phyloP scores from a whole-genome alignment of 1,140 invertebrate genomes.

The Ditylenchus dipsaci region DNA sequence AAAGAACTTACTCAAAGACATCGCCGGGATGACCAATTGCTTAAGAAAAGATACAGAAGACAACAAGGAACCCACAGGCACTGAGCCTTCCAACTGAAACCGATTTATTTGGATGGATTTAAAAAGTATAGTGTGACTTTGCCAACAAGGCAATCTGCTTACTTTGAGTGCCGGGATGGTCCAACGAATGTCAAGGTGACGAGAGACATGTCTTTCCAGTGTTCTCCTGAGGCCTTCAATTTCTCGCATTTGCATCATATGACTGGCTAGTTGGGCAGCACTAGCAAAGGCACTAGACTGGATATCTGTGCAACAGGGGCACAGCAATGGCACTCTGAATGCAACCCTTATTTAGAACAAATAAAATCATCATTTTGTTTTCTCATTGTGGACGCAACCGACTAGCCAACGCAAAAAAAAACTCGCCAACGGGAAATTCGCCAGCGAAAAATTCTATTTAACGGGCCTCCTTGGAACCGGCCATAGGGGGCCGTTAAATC shows the following conservation, averaged over 20 bases:
- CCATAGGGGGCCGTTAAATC: too few relatives aligned
- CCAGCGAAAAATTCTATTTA: too few relatives aligned
- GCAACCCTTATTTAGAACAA: background rate
- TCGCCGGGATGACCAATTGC: conserved; percentile 51
- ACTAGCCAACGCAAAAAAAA: too few relatives aligned
- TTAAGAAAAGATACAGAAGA: conserved; percentile 56
- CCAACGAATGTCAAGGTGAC: conserved; percentile 55
- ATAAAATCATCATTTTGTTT: too few relatives aligned
- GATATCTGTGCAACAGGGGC: conserved; percentile 54
- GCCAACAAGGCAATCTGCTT: too few relatives aligned
- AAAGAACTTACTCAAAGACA: conserved; percentile 44
- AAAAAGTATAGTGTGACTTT: too few relatives aligned
- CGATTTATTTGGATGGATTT: too few relatives aligned
- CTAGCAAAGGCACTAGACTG: conserved; percentile 40
- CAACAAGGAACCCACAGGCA: conserved; percentile 53
- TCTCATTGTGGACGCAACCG: too few relatives aligned
- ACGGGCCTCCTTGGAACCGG: too few relatives aligned
- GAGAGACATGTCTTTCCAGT: conserved; percentile 49
- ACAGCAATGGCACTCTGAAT: conserved; percentile 51
- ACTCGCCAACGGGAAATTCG: too few relatives aligned
- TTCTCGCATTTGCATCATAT: conserved; percentile 56
- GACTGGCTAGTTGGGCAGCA: conserved; percentile 46
- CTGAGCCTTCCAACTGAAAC: conserved; percentile 47
- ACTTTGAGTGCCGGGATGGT: conserved; percentile 39
- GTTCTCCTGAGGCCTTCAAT: conserved; percentile 46